Base-by-base conservation (phyloP, 2,113 vertebrate species). In the Leucopsar rothschildi region DNA sequence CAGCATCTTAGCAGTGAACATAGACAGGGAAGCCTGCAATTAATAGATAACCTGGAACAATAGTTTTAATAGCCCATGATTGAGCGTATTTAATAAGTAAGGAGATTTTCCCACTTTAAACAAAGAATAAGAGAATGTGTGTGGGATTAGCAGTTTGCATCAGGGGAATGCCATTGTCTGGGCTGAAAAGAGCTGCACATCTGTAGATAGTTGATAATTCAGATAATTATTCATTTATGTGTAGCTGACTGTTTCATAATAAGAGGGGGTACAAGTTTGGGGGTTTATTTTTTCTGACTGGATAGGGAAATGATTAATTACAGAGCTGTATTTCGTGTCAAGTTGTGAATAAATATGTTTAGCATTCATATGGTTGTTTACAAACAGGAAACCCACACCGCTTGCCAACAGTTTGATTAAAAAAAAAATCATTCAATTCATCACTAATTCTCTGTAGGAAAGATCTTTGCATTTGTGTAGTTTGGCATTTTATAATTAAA, bases 21-120 rank as follows among this genome's bases (percentile, higher is more conserved):
- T 57, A 81, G 96, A 97, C 97, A 55, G 56, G 73, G 60, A 97
- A 96, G 90, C 88, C 98, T 98, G 96, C 96, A 97, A 96, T 97
- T 95, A 97, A 96, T 93, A 98, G 98, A 99, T 99, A 99, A 97
- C 89, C 60, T 91, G 81, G 95, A 98, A 99, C 98, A 99, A 98
- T 98, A 82, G 86, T 97, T 97, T 98, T 98, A 98, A 98, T 98
- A 98, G 98, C 87, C 98, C 93, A 90, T 92, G 97, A 95, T 73
- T 97, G 97, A 98, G 97, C 78, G 88, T 93, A 88, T 92, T 98
- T 97, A 97, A 95, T 97, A 96, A 96, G 94, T 98, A 94, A 91
- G 96, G 91, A 95, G 94, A 98, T 98, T 98, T 98, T 98, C 97
- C 98, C 98, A 92, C 82, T 96, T 96, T 68, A 92, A 97, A 98